Conservation (phyloP, 2,888 invertebrate species). For the Charanyca ferruginea region DNA sequence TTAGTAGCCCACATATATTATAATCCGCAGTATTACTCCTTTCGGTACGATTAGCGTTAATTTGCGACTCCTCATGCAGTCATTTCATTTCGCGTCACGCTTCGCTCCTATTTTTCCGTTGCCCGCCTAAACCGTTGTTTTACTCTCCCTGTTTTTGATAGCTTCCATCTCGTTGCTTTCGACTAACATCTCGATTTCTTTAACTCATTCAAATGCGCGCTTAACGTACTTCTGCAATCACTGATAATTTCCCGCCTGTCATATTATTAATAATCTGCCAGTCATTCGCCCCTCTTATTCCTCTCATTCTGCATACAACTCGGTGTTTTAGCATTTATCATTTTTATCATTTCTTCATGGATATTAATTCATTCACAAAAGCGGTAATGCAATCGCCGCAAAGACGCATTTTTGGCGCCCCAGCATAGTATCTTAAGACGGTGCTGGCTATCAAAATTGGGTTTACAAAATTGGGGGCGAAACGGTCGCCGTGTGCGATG, state of each 20-base stretch:
- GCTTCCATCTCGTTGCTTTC: conserved; percentile 89
- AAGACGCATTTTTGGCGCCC: conserved; percentile 83
- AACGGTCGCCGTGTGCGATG: conserved; percentile 66
- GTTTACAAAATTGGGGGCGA: conserved; percentile 75
- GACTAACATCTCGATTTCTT: conserved; percentile 86
- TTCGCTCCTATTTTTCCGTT: conserved; percentile 88
- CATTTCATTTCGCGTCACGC: conserved; percentile 89
- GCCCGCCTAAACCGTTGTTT: conserved; percentile 88
- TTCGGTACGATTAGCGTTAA: conserved; percentile 83
- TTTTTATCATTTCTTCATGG: conserved; percentile 88
- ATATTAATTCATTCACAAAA: conserved; percentile 90
- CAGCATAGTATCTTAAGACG: conserved; percentile 64
- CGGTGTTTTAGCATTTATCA: conserved; percentile 81
- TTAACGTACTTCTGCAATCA: conserved; percentile 86
- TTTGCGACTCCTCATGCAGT: conserved; percentile 79
- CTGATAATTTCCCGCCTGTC: conserved; percentile 77
- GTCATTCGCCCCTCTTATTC: conserved; percentile 74
- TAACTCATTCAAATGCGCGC: conserved; percentile 83
- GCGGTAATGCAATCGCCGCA: conserved; percentile 91
- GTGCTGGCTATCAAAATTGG: conserved; percentile 79
- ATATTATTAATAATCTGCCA: conserved; percentile 77
- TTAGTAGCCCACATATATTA: conserved; percentile 91
- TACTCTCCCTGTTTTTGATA: conserved; percentile 80
- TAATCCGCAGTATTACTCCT: conserved; percentile 83
- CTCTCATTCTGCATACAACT: conserved; percentile 79